phyloP scores from a whole-genome alignment of 2,113 vertebrate species.

The Calonectris borealis region DNA sequence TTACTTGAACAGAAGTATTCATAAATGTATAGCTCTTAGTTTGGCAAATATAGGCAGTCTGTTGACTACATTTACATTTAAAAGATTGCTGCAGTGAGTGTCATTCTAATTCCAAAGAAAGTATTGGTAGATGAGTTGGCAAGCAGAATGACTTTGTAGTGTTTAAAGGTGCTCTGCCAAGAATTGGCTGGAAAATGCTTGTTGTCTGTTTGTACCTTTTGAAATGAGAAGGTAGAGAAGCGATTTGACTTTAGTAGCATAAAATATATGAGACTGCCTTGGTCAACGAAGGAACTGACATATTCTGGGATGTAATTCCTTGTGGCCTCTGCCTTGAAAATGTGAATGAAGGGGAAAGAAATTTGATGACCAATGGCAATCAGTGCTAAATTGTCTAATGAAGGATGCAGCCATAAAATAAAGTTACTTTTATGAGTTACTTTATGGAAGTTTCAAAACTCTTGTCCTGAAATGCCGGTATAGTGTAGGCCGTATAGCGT shows the following conservation, averaged over 20 bases:
- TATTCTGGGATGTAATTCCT: background rate
- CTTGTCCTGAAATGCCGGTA: background rate
- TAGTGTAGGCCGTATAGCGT: background rate
- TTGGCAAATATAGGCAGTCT: background rate
- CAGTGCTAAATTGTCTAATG: background rate
- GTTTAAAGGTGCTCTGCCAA: background rate
- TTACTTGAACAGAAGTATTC: background rate
- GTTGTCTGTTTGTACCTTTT: background rate
- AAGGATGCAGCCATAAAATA: background rate
- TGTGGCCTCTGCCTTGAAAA: background rate
- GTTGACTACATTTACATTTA: background rate
- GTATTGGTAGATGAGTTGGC: constrained; percentile 9
- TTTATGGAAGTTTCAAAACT: background rate
- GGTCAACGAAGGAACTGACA: background rate
- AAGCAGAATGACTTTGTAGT: background rate
- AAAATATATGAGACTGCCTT: background rate
- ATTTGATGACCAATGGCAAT: background rate
- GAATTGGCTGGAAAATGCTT: background rate
- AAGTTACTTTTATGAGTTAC: background rate
- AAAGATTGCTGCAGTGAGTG: background rate
- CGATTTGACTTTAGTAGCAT: background rate
- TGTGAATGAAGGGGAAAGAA: background rate
- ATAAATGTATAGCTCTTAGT: background rate
- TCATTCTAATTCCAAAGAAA: constrained; percentile 9
- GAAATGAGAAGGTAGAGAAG: background rate